Evolutionary conservation across 2,888 invertebrate species (phyloP).

Genomic region (Calliphora vomitoria): DNA sequence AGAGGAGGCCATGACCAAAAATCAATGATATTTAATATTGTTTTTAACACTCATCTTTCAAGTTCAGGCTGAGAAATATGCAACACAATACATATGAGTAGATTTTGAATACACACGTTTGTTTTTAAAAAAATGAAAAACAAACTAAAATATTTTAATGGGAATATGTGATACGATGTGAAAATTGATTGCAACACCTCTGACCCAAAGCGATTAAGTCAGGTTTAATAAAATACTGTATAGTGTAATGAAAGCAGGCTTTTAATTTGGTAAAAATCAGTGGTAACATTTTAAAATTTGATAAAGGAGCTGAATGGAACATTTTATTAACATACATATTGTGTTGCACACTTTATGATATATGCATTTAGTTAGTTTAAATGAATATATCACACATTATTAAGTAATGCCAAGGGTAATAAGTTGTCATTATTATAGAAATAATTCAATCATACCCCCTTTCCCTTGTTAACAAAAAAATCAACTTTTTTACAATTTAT

Average conservation of each 20-base stretch:
- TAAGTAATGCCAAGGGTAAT: too few species aligned
- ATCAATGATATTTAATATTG: slow-evolving; percentile 72
- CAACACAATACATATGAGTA: slow-evolving; percentile 14
- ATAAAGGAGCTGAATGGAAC: too few species aligned
- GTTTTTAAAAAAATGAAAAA: neutral
- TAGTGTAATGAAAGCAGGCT: neutral
- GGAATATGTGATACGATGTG: slow-evolving; percentile 52
- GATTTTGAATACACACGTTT: neutral
- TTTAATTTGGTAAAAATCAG: slow-evolving; percentile 8
- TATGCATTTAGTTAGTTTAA: too few species aligned
- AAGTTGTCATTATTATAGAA: too few species aligned
- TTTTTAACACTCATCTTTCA: slow-evolving; percentile 53
- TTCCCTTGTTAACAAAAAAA: too few species aligned
- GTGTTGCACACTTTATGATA: too few species aligned
- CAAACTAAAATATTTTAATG: slow-evolving; percentile 39
- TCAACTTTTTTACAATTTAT: neutral
- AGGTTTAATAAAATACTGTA: slow-evolving; percentile 43
- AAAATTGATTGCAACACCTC: slow-evolving; percentile 60
- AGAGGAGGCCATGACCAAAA: slow-evolving; percentile 79
- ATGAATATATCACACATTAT: too few species aligned
- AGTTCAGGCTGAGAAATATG: neutral
- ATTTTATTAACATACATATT: too few species aligned
- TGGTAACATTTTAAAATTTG: too few species aligned
- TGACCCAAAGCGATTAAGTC: slow-evolving; percentile 51
- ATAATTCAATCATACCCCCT: too few species aligned